Conservation (phyloP, 2,888 invertebrate genomes). For the Periphyllus acericola region DNA sequence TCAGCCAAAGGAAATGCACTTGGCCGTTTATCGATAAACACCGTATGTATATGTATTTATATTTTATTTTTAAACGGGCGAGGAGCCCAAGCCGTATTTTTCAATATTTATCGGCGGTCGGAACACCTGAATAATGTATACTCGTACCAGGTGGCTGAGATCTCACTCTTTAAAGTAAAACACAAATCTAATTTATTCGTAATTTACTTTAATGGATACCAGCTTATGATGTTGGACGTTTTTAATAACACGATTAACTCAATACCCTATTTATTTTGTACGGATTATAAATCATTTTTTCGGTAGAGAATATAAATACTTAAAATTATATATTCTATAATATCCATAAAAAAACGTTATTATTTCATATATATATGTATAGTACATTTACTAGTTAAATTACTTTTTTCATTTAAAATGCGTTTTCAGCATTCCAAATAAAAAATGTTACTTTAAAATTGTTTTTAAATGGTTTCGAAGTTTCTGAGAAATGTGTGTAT, state of each 20-base stretch:
- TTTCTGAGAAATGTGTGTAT: not conserved
- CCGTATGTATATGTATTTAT: not conserved
- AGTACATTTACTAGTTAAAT: not conserved
- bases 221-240: conserved; percentile 2
- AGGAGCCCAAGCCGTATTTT: not conserved
- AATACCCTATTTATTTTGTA: not conserved
- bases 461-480: not conserved
- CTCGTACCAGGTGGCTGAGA: conserved; percentile 7
- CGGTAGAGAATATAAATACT: not conserved
- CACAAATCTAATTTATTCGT: conserved; percentile 27
- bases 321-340: not conserved
- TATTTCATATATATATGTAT: not conserved
- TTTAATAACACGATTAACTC: conserved; percentile 20
- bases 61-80: not conserved
- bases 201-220: conserved; percentile 29
- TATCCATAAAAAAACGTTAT: not conserved
- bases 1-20: not conserved
- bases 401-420: conserved; percentile 10
- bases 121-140: conserved; percentile 1
- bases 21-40: conserved; percentile 20
- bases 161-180: conserved; percentile 21
- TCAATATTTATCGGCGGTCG: not conserved
- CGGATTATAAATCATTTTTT: conserved; percentile 20
- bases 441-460: not conserved
- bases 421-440: not conserved